Percentiles rank a stretch among this genome's conserved stretches.
These are phyloP conservation scores for Ennomos erosarius DNA, from an alignment of 2,888 invertebrate genomes.

Conservation along the genomic window DNA sequence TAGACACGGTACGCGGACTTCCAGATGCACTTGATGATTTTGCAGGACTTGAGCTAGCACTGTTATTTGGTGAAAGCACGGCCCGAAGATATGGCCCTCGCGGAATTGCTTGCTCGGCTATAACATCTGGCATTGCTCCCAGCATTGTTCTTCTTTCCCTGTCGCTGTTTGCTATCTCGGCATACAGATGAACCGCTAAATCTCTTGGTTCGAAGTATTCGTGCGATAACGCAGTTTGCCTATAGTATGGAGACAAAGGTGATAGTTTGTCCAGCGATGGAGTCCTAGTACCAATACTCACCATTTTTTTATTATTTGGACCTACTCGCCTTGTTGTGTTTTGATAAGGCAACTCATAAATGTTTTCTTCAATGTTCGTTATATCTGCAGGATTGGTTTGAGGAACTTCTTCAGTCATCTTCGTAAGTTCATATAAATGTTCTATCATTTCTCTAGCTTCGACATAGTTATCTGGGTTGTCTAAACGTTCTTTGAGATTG, in stretches of 20 bases:
- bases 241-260: slow-evolving; percentile 77
- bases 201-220: slow-evolving; percentile 84
- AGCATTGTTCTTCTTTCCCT: slow-evolving; percentile 64
- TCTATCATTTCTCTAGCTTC: slow-evolving; percentile 92
- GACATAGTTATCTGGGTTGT: slow-evolving; percentile 89
- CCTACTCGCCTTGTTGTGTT: slow-evolving; percentile 71
- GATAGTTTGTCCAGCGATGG: slow-evolving; percentile 85
- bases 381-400: slow-evolving; percentile 62
- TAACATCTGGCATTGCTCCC: slow-evolving; percentile 75
- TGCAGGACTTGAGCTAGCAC: slow-evolving; percentile 44
- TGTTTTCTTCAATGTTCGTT: slow-evolving; percentile 77
- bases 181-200: slow-evolving; percentile 86
- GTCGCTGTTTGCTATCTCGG: slow-evolving; percentile 84
- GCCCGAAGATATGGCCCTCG: slow-evolving; percentile 86
- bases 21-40: slow-evolving; percentile 49
- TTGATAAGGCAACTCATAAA: slow-evolving; percentile 86
- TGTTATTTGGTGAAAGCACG: slow-evolving; percentile 74
- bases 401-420: slow-evolving; percentile 84
- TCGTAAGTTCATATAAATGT: slow-evolving; percentile 90
- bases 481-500: slow-evolving; percentile 87
- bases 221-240: slow-evolving; percentile 72
- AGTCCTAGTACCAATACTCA: slow-evolving; percentile 84
- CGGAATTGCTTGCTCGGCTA: slow-evolving; percentile 70
- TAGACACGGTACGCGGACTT: slow-evolving; percentile 55
- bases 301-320: slow-evolving; percentile 73